Base-by-base conservation (phyloP, 2,797 vertebrate genomes). In the Anguilla marmorata region DNA sequence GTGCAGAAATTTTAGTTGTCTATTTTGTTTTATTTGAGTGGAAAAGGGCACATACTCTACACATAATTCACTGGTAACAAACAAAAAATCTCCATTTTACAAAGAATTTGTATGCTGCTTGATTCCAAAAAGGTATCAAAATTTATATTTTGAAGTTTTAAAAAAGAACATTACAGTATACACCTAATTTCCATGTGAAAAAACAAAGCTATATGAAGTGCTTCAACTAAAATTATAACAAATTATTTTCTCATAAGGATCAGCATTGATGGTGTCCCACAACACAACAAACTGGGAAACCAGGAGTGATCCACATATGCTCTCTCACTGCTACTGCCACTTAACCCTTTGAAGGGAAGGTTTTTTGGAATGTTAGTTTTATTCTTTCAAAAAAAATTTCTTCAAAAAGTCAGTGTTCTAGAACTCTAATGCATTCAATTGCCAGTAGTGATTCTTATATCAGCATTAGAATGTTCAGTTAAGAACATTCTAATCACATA, bases 271-370 rank as follows among this genome's bases (percentile, higher is more conserved):
- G 52, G 52, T 54, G 52, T 54, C 52, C 86, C 89, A 84, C 50
- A 58, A 85, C 74, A 88, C 90, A 86, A 87, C 72, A 87, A 91
- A 89, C 24, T 45, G 41, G 41, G 41, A 45, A 45, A 87, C 14
- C 87, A 91, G 90, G 82, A 74, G 6, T 89, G 89, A 93, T 88
- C 90, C 89, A 90, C 88, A 92, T 91, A 89, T 92, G 52, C 52
- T 92, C 93, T 87, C 74, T 91, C 89, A 21, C 21, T 91, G 90
- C 89, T 87, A 82, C 91, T 90, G 83, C 90, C 92, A 93, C 94
- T 91, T 90, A 87, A 45, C 41, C 41, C 41, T 45, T 45, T 45
- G 41, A 45, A 45, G 41, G 41, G 41, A 45, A 45, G 41, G 3
- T 45, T 45, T 45, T 45, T 45, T 45, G 41, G 41, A 45, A 45